Evolutionary conservation across 1,140 invertebrate genomes (phyloP), one percentile per base, ranked within the genome.

Genomic region (Melipona quadrifasciata): DNA sequence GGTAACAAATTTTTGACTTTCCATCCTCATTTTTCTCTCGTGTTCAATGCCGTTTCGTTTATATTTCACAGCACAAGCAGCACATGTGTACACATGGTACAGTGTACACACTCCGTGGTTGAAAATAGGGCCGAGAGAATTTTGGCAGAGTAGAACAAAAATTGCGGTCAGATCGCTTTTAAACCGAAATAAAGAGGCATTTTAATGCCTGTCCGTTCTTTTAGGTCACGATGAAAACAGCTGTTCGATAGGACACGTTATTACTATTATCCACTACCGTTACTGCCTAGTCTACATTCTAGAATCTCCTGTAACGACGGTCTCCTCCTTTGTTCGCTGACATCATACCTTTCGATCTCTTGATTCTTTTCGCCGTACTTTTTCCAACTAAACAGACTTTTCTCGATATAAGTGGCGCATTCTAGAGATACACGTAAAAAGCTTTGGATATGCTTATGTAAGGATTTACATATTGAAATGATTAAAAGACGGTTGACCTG

Each of bases 201-300:
- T 80, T 31, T 39, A 21, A 55, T 82, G 65, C 16, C 57, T 51
- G 39, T 51, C 75, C 21, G 39, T 65, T 47, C 61, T 77, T 77
- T 77, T 65, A 77, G 75, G 77, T 79, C 77, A 70, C 77, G 51
- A n/a, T 79, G 75, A 77, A 65, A 77, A 65, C 75, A 51, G 34
- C n/a, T 77, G 75, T 39, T 51, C 57, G 58, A 77, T 77, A 58
- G 61, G n/a, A 77, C 61, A n/a, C 58, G 21, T 31, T 51, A 39
- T 31, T 14, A n/a, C 57, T 61, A 8, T 17, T 61, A 16, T 10
- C 73, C 12, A 17, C 12, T 17, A 10, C 31, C 11, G 16, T 77
- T 31, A 6, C 24, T 31, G 17, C 39, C 65, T 47, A 70, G 3
- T 70, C 77, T 68, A 24, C 70, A 71, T 39, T 21, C 61, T n/a